Conservation (phyloP, 2,113 vertebrate species). For the Gymnogyps californianus region DNA sequence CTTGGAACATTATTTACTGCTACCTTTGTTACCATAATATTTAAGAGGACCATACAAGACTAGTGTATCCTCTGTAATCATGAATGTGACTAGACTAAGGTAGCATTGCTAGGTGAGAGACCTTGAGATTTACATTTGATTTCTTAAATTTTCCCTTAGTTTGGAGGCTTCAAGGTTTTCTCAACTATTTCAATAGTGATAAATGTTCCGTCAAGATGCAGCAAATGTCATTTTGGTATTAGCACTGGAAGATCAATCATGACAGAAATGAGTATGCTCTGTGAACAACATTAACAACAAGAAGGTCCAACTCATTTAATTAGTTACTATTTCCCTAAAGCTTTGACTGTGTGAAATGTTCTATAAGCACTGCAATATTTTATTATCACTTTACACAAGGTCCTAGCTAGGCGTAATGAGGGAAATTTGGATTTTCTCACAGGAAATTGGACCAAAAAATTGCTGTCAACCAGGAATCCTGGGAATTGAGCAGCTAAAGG, state of each 20-base stretch:
- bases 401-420: neutral
- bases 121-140: neutral
- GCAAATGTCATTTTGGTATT: neutral
- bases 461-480: constrained; percentile 9
- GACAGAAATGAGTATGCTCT: neutral
- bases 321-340: constrained; percentile 32
- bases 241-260: neutral
- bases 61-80: neutral
- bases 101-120: neutral
- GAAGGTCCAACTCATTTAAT: constrained; percentile 32
- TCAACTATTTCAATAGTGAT: neutral
- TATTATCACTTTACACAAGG: constrained; percentile 36
- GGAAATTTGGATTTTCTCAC: constrained; percentile 1
- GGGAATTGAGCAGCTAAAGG: constrained; percentile 28
- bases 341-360: neutral
- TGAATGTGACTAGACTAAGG: neutral
- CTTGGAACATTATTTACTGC: neutral
- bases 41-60: neutral
- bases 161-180: neutral
- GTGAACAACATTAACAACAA: neutral
- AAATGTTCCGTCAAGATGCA: neutral
- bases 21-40: neutral
- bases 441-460: constrained; percentile 12
- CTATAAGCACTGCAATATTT: neutral
- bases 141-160: neutral